Evolutionary conservation across 2,797 vertebrate species (phyloP).

Genomic region (Anguilla obscura): DNA sequence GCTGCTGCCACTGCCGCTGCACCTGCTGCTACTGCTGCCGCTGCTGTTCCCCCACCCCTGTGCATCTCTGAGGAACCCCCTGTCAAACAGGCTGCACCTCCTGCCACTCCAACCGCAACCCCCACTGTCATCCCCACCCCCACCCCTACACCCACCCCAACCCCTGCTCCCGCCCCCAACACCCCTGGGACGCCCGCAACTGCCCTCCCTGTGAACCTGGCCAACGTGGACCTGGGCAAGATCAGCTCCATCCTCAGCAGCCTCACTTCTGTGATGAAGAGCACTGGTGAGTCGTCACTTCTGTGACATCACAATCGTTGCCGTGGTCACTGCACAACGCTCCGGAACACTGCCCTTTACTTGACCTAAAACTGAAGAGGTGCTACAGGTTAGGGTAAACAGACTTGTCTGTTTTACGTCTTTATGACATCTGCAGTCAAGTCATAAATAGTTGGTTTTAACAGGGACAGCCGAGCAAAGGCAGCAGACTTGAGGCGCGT

Average conservation of each 20-base stretch:
- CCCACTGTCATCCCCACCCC: conserved; percentile 46
- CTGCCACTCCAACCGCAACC: conserved; percentile 19
- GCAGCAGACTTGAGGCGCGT: not conserved
- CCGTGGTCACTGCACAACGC: not conserved
- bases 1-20: conserved; percentile 42
- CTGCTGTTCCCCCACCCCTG: not conserved
- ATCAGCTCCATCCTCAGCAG: conserved; percentile 98
- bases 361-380: not conserved
- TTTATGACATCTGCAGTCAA: not conserved
- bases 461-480: not conserved
- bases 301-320: not conserved
- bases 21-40: conserved; percentile 35
- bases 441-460: not conserved
- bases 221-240: conserved; percentile 96
- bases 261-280: conserved; percentile 94
- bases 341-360: not conserved
- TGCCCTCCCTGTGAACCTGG: conserved; percentile 81
- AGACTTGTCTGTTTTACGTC: too few species aligned
- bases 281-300: conserved; percentile 77
- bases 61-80: conserved; percentile 30
- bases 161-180: conserved; percentile 36
- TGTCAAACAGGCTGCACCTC: conserved; percentile 15
- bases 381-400: too few species aligned
- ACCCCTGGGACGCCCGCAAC: conserved; percentile 53
- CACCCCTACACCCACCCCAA: conserved; percentile 41